phyloP scores from a whole-genome alignment of 2,797 vertebrate genomes.

The Mormyrops attenuatus region DNA sequence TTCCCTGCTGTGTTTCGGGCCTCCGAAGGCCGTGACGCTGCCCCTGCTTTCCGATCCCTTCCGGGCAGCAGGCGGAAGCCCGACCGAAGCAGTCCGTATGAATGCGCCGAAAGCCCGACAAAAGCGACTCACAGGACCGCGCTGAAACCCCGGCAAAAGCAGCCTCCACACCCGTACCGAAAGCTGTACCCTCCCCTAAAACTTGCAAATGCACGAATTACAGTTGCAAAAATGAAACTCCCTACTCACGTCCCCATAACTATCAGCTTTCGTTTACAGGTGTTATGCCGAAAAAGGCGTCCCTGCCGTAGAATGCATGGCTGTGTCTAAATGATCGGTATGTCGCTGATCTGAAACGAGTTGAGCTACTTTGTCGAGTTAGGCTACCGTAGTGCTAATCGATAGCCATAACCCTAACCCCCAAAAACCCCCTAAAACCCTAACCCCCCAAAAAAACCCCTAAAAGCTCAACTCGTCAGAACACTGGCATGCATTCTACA shows the following conservation, averaged over 20 bases:
- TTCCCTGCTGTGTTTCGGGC: slow-evolving; percentile 13
- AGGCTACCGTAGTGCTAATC: no score
- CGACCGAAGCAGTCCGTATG: background rate
- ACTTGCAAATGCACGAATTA: background rate
- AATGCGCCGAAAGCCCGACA: background rate
- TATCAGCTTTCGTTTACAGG: background rate
- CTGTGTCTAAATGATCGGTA: no score
- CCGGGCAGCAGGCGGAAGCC: slow-evolving; percentile 23
- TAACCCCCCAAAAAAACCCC: no score
- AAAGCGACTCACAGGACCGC: background rate
- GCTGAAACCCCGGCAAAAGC: background rate
- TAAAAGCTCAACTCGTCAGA: no score
- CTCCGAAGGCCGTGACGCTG: slow-evolving; percentile 29
- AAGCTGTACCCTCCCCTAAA: background rate
- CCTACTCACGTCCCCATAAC: background rate
- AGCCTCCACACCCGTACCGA: background rate
- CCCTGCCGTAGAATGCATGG: no score
- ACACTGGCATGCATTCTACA: no score
- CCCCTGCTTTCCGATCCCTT: slow-evolving; percentile 22
- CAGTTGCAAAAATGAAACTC: background rate
- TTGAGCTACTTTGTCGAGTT: no score
- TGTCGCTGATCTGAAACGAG: no score
- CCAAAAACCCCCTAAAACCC: no score
- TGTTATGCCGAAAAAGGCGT: no score
- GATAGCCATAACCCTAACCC: no score